Percentiles rank a stretch among this genome's conserved stretches.
phyloP scores from a whole-genome alignment of 2,797 vertebrate species.

The Oceanodroma leucorhoa region DNA sequence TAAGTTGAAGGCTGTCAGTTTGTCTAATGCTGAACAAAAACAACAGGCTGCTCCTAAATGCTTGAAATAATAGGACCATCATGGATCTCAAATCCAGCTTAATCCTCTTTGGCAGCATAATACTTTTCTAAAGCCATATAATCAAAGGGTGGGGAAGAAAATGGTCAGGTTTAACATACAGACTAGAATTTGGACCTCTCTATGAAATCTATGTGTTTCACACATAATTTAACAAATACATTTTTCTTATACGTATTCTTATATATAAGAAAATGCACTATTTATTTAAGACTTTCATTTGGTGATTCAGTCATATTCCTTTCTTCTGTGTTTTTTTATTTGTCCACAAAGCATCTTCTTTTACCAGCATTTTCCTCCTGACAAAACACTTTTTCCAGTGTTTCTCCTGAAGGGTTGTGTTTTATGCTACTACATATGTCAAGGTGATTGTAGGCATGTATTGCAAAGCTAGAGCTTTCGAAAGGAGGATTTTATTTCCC shows the following conservation, averaged over 20 bases:
- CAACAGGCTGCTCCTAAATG: conserved; percentile 3
- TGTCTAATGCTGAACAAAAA: background rate
- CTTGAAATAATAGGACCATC: background rate
- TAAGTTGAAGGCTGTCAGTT: conserved; percentile 19
- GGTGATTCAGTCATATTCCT: background rate
- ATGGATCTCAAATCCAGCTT: conserved; percentile 33
- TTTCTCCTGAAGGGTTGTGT: background rate
- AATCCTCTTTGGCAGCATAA: conserved; percentile 33
- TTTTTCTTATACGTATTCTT: background rate
- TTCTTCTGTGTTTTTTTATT: background rate
- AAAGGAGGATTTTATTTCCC: background rate
- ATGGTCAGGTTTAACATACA: background rate
- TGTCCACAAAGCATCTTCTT: background rate
- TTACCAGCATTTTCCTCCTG: background rate
- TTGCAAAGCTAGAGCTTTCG: background rate
- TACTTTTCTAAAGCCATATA: background rate
- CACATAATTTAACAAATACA: background rate
- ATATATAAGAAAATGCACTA: background rate
- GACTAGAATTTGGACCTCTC: background rate
- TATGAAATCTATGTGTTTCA: background rate
- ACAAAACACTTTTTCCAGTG: background rate
- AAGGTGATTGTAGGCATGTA: background rate
- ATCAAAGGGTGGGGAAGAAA: conserved; percentile 14
- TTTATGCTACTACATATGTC: background rate
- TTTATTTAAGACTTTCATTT: background rate